Conservation (phyloP, 2,113 vertebrate genomes). For the Stomatorhinus ivindoensis region DNA sequence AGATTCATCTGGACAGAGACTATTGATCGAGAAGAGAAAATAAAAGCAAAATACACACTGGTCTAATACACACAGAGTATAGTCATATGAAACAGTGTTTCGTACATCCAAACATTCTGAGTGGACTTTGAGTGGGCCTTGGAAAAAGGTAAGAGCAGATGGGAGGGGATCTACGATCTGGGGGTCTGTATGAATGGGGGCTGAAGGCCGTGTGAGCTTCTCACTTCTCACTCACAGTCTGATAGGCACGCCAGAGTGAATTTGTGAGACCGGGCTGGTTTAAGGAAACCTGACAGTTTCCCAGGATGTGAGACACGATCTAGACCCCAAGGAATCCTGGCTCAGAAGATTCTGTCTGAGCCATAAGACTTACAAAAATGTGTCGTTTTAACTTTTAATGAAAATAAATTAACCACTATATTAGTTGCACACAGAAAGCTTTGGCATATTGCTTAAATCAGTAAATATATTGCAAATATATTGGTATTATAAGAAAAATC, state of each 20-base stretch:
- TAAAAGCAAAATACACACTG: not conserved
- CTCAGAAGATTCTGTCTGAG: not conserved
- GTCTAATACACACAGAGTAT: not conserved
- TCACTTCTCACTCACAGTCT: not conserved
- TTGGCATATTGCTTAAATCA: not conserved
- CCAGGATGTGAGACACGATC: not conserved
- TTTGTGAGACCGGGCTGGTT: not conserved
- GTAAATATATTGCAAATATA: not conserved
- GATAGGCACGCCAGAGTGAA: not conserved
- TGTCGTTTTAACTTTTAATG: not conserved
- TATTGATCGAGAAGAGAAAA: too few relatives aligned
- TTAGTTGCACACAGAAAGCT: not conserved
- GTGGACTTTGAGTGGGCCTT: not conserved
- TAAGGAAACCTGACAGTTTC: not conserved
- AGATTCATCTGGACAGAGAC: too few relatives aligned
- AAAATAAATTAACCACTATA: not conserved
- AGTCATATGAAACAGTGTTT: not conserved
- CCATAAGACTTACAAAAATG: not conserved
- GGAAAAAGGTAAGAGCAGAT: not conserved
- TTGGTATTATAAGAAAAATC: not conserved
- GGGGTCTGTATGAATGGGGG: not conserved
- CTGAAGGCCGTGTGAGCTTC: not conserved
- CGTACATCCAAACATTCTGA: not conserved
- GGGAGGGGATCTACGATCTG: not conserved
- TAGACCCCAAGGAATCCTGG: not conserved